phyloP scores from a whole-genome alignment of 92 coral and sea anemone genomes.

The Scolanthus callimorphus region DNA sequence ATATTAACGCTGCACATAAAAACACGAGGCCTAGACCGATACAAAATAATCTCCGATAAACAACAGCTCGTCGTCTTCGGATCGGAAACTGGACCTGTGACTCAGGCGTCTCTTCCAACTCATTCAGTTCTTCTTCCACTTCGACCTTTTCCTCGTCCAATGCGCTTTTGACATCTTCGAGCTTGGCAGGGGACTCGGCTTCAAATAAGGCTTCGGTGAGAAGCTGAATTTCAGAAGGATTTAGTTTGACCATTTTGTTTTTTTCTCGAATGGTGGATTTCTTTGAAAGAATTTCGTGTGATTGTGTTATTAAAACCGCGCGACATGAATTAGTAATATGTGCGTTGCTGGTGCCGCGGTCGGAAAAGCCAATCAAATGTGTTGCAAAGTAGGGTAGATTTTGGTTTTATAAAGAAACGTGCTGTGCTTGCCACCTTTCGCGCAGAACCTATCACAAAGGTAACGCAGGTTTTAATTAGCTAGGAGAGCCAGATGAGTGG shows the following conservation, averaged over 20 bases:
- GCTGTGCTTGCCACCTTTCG: no score
- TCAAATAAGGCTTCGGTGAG: slow-evolving; percentile 27
- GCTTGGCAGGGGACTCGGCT: slow-evolving; percentile 1
- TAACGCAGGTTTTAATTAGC: no score
- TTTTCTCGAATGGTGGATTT: no score
- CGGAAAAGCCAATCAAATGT: no score
- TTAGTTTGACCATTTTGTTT: slow-evolving; percentile 17
- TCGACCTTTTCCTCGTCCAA: not conserved
- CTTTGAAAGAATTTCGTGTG: no score
- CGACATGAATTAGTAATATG: no score
- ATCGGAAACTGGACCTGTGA: slow-evolving; percentile 39
- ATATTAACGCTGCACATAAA: not conserved
- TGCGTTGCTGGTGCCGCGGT: no score
- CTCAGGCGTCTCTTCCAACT: slow-evolving; percentile 8
- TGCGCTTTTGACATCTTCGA: not conserved
- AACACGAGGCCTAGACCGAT: slow-evolving; percentile 3
- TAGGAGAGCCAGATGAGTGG: no score
- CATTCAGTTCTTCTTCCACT: not conserved
- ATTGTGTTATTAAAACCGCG: no score
- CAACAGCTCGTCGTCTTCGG: slow-evolving; percentile 9
- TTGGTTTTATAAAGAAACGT: no score
- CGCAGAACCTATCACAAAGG: no score
- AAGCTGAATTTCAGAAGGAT: slow-evolving; percentile 19
- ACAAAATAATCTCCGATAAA: slow-evolving; percentile 21
- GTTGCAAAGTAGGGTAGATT: no score